Percentiles rank a stretch among this genome's conserved stretches.
phyloP scores from a whole-genome alignment of 2,797 vertebrate genomes.

The Psittacula echo region DNA sequence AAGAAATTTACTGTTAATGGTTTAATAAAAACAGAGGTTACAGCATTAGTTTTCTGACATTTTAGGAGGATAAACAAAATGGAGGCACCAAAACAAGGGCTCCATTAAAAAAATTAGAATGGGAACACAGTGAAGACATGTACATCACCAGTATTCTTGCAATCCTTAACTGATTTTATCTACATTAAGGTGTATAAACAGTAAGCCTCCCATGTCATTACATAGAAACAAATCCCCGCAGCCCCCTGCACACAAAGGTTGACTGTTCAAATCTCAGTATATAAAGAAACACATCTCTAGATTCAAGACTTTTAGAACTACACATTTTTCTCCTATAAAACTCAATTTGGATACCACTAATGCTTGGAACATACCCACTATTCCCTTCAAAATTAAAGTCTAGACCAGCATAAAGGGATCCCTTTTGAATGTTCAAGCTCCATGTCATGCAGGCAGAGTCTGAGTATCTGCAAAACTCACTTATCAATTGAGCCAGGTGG shows the following conservation, averaged over 20 bases:
- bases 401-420: neutral
- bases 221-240: neutral
- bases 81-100: neutral
- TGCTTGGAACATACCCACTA: neutral
- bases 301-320: neutral
- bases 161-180: neutral
- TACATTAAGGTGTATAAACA: neutral
- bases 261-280: neutral
- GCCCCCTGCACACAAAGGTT: accelerated
- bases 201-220: neutral
- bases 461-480: neutral
- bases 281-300: neutral
- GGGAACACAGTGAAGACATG: accelerated
- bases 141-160: neutral
- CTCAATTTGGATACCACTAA: neutral
- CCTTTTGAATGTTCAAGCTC: neutral
- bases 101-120: neutral
- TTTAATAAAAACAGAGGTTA: neutral
- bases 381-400: neutral
- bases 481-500: neutral
- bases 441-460: neutral
- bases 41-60: neutral
- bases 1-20: neutral
- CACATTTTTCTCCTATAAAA: neutral
- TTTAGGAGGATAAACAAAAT: neutral